Conservation (phyloP, 2,888 invertebrate species). For the Altica lythri region DNA sequence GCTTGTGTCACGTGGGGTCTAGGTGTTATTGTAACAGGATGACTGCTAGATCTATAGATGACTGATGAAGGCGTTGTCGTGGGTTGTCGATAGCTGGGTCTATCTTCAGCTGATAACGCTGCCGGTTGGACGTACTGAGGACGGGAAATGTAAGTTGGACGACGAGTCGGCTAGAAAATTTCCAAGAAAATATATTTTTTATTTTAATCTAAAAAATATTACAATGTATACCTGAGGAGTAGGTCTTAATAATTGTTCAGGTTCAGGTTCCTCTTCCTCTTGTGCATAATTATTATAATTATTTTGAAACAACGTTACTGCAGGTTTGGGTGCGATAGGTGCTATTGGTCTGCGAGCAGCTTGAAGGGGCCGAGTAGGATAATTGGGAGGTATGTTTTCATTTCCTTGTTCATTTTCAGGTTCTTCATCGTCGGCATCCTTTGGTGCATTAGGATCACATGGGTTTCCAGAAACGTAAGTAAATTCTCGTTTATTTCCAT, state of each 20-base stretch:
- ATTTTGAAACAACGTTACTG: constrained; percentile 74
- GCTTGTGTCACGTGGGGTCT: constrained; percentile 58
- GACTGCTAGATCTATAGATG: constrained; percentile 53
- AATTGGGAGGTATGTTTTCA: constrained; percentile 70
- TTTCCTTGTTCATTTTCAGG: constrained; percentile 59
- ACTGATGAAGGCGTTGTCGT: constrained; percentile 59
- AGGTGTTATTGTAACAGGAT: constrained; percentile 66
- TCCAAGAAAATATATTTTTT: neutral
- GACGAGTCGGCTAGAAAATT: constrained; percentile 48
- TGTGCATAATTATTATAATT: constrained; percentile 73
- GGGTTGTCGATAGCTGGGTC: constrained; percentile 47
- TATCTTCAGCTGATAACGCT: constrained; percentile 39
- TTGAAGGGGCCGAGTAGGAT: constrained; percentile 62
- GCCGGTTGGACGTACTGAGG: constrained; percentile 48
- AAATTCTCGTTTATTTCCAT: constrained; percentile 84
- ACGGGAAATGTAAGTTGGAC: constrained; percentile 54
- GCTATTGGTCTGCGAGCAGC: constrained; percentile 52
- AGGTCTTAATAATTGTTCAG: constrained; percentile 57
- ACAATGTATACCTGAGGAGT: constrained; percentile 44
- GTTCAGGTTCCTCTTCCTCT: constrained; percentile 64
- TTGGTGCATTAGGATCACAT: constrained; percentile 82
- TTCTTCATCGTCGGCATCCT: constrained; percentile 64
- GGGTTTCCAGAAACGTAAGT: constrained; percentile 86
- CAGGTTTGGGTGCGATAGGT: constrained; percentile 56
- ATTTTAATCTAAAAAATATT: constrained; percentile 26